phyloP scores from a whole-genome alignment of 2,113 vertebrate species.

The Chitala chitala region DNA sequence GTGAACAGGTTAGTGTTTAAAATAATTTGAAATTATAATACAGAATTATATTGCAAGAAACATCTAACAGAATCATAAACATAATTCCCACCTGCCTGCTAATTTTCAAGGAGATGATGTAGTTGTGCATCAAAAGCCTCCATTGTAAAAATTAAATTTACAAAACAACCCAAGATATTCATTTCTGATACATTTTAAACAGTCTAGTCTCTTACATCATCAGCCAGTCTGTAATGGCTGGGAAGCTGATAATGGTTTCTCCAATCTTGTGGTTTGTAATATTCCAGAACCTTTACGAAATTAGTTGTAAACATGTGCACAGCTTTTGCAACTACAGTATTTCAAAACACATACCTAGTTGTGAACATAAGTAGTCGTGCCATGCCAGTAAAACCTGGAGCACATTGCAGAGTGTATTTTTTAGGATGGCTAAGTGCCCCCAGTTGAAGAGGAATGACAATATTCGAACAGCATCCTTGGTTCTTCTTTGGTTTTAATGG shows the following conservation, averaged over 20 bases:
- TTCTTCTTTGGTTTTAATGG: too few species aligned
- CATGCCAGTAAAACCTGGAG: too few species aligned
- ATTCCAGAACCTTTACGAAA: too few species aligned
- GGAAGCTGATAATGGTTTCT: too few species aligned
- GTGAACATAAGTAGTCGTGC: neutral
- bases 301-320: neutral
- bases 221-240: neutral
- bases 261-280: too few species aligned
- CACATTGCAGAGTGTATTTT: neutral
- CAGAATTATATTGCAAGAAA: neutral
- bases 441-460: too few species aligned
- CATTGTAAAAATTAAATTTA: neutral
- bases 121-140: neutral
- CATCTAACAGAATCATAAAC: neutral
- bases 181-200: neutral
- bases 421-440: neutral
- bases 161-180: neutral
- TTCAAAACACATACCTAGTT: neutral
- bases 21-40: neutral
- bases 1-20: neutral
- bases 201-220: neutral
- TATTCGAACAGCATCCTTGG: too few species aligned
- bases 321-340: neutral
- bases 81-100: neutral
- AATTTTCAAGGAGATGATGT: neutral